Conservation (phyloP, 2,888 invertebrate genomes). For the Macrosoma leucophasiata region DNA sequence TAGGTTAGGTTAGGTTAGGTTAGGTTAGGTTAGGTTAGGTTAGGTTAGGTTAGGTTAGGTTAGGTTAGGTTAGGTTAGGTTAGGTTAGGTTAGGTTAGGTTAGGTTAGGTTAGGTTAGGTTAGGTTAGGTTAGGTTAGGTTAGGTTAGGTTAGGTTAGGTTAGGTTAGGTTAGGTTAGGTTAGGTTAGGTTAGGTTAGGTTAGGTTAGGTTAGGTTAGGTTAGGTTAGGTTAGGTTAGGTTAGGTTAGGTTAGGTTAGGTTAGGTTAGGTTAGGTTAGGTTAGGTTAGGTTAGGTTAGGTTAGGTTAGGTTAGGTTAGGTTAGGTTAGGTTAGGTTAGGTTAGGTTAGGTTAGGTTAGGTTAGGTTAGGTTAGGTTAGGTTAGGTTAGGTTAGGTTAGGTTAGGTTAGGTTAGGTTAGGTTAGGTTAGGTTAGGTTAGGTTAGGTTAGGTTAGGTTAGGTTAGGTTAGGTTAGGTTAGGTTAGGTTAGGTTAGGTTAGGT, state of each 20-base stretch:
- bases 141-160: slow-evolving; percentile 6
- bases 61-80: slow-evolving; percentile 6
- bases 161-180: slow-evolving; percentile 3
- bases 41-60: slow-evolving; percentile 7
- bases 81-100: slow-evolving; percentile 7
- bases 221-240: slow-evolving; percentile 7
- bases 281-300: slow-evolving; percentile 9
- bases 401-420: slow-evolving; percentile 13
- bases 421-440: slow-evolving; percentile 8
- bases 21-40: slow-evolving; percentile 6
- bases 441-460: slow-evolving; percentile 2
- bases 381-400: slow-evolving; percentile 6
- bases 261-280: slow-evolving; percentile 6
- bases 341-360: slow-evolving; percentile 8
- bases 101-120: slow-evolving; percentile 7
- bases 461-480: slow-evolving; percentile 6
- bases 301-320: slow-evolving; percentile 5
- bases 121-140: slow-evolving; percentile 6
- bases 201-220: slow-evolving; percentile 9
- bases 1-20: slow-evolving; percentile 15
- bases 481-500: slow-evolving; percentile 7
- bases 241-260: slow-evolving; percentile 7
- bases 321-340: slow-evolving; percentile 5
- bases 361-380: slow-evolving; percentile 5
- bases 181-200: slow-evolving; percentile 8